phyloP scores from a whole-genome alignment of 92 coral and sea anemone species.

The Porites divaricata region DNA sequence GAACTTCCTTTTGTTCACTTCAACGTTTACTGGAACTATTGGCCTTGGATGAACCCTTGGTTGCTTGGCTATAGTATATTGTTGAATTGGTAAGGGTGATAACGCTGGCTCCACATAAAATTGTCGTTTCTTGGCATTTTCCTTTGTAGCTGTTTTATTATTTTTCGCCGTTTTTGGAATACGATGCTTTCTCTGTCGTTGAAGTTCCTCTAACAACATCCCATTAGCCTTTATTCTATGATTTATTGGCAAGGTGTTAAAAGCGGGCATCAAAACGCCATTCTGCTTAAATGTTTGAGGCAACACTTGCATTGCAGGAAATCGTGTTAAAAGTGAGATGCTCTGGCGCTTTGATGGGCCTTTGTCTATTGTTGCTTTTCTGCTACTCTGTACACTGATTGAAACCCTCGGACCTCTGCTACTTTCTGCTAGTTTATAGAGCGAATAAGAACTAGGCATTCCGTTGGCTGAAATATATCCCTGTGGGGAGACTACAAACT shows the following conservation, averaged over 20 bases:
- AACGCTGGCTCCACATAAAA: conserved; percentile 26
- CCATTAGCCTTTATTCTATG: conserved; percentile 65
- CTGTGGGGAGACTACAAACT: conserved; percentile 4
- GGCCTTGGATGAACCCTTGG: conserved; percentile 34
- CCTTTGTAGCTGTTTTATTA: conserved; percentile 18
- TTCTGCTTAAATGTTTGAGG: conserved; percentile 83
- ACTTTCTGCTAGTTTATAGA: neutral
- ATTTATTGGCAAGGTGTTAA: conserved; percentile 62
- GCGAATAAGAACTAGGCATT: neutral
- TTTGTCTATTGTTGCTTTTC: conserved; percentile 18
- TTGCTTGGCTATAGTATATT: conserved; percentile 16
- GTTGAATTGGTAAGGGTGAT: conserved; percentile 38
- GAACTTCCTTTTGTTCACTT: conserved; percentile 51
- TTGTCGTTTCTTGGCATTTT: conserved; percentile 45
- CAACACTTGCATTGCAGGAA: conserved; percentile 91
- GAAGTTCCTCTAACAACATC: conserved; percentile 71
- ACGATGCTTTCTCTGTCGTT: conserved; percentile 56
- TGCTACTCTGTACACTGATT: conserved; percentile 31
- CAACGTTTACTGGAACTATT: conserved; percentile 64
- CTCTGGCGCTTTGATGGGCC: conserved; percentile 55
- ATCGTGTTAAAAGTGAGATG: conserved; percentile 73
- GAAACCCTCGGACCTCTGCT: conserved; percentile 24
- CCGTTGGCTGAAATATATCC: neutral
- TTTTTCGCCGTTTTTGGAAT: conserved; percentile 45
- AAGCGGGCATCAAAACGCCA: conserved; percentile 74